phyloP scores from a whole-genome alignment of 2,113 vertebrate species.

The Chaetops frenatus region DNA sequence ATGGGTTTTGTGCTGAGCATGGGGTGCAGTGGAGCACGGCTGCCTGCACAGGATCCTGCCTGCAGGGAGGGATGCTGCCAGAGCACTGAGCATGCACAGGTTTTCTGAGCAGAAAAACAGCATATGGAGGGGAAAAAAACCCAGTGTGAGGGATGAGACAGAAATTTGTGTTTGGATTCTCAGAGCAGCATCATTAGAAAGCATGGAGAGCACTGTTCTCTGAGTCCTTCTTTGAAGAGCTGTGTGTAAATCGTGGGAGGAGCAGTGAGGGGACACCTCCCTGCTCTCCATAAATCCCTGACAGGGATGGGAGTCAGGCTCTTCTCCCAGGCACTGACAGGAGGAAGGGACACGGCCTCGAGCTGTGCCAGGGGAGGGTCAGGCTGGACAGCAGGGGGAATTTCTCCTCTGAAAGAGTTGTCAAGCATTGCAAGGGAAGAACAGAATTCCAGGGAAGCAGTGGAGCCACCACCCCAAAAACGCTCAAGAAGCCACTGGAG shows the following conservation, averaged over 20 bases:
- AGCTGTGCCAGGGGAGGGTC: no score
- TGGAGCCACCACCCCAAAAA: no score
- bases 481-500: no score
- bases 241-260: rapidly evolving
- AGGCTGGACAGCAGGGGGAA: no score
- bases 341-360: no score
- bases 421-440: no score
- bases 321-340: no score
- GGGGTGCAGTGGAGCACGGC: rapidly evolving
- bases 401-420: no score
- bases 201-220: not conserved
- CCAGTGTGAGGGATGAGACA: not conserved
- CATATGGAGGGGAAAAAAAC: not conserved
- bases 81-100: not conserved
- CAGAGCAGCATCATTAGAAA: not conserved
- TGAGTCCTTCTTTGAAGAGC: not conserved
- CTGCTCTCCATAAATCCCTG: no score
- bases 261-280: not conserved
- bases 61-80: not conserved
- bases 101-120: not conserved
- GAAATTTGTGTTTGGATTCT: not conserved
- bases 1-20: not conserved
- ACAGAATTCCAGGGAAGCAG: no score
- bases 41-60: not conserved
- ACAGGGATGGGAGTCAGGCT: no score